Evolutionary conservation across 2,888 invertebrate genomes (phyloP).

Genomic region (Dryomyza anilis): DNA sequence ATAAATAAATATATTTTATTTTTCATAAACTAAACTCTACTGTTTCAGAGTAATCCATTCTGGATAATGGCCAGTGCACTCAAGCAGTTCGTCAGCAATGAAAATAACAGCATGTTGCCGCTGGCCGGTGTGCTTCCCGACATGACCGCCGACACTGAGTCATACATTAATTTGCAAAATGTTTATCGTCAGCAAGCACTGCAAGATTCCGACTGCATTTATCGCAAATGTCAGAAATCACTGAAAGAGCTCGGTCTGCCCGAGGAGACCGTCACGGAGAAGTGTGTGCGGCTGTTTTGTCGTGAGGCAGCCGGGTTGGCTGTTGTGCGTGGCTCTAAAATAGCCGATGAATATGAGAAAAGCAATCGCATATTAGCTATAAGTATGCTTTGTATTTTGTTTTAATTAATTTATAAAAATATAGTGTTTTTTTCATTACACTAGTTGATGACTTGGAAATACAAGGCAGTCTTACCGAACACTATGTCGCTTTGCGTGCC

Average conservation of each 20-base stretch:
- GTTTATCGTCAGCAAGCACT: conserved; percentile 84
- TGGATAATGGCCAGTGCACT: conserved; percentile 93
- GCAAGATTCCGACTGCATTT: conserved; percentile 80
- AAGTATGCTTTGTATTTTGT: conserved; percentile 52
- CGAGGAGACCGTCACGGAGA: conserved; percentile 75
- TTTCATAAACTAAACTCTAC: not conserved
- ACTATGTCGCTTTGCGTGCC: conserved; percentile 89
- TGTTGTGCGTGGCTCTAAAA: conserved; percentile 77
- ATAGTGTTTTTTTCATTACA: conserved; percentile 26
- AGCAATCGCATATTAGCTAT: conserved; percentile 66
- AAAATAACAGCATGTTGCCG: conserved; percentile 82
- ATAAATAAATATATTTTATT: not conserved
- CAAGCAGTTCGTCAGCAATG: conserved; percentile 82
- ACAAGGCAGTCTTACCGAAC: conserved; percentile 84
- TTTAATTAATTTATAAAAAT: not conserved
- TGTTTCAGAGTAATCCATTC: conserved; percentile 74
- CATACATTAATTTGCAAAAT: conserved; percentile 88
- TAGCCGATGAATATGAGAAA: conserved; percentile 82
- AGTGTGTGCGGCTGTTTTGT: conserved; percentile 84
- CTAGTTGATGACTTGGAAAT: conserved; percentile 76
- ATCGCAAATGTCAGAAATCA: conserved; percentile 79
- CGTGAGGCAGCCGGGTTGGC: conserved; percentile 83
- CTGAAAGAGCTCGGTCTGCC: conserved; percentile 79
- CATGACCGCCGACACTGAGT: conserved; percentile 93
- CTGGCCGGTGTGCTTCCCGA: conserved; percentile 89